Evolutionary conservation across 2,113 vertebrate genomes (phyloP), one percentile per base, ranked within the genome.

Genomic region (Eudyptes chrysolophus): DNA sequence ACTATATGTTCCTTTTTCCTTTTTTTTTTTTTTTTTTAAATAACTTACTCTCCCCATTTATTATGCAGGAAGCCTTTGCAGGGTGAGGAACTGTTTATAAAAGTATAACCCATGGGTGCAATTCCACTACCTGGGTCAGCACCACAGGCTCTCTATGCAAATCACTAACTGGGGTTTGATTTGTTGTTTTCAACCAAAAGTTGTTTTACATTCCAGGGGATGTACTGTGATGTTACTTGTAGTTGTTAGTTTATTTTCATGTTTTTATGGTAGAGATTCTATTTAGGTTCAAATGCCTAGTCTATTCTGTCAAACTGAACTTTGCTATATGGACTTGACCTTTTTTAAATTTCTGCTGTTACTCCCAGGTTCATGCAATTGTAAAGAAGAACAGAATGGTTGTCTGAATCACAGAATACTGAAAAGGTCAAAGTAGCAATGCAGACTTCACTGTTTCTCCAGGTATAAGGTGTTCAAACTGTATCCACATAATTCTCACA

Each of bases 371-470:
- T 87, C 80, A 54, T 75, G 77, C 69, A 78, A 32, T 66, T 81
- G 69, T 71, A 80, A 94, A 84, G 68, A 80, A 89, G 96, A 89
- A 87, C 77, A 82, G 80, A 89, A 38, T 68, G 84, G 69, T 64
- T 71, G 30, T 91, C 61, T 7, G 0, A 84, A 90, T 80, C 76
- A 81, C 40, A 92, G 86, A 92, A 89, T 81, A 51, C 26, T 96
- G 91, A 95, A 96, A 97, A 97, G 93, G 96, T 96, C 94, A 95
- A 84, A 97, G 64, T 29, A 92, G 32, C 60, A 92, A 38, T 20
- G 55, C 69, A 81, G 38, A 15, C 60, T 87, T 92, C 74, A 30
- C 40, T 70, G 29, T 78, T 94, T 75, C 55, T 87, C 42, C 38
- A 71, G 19, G 12, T 80, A 60, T 36, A 77, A 88, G 24, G 7